Evolutionary conservation across 2,888 invertebrate genomes (phyloP).

Genomic region (Caenorhabditis sulstoni): DNA sequence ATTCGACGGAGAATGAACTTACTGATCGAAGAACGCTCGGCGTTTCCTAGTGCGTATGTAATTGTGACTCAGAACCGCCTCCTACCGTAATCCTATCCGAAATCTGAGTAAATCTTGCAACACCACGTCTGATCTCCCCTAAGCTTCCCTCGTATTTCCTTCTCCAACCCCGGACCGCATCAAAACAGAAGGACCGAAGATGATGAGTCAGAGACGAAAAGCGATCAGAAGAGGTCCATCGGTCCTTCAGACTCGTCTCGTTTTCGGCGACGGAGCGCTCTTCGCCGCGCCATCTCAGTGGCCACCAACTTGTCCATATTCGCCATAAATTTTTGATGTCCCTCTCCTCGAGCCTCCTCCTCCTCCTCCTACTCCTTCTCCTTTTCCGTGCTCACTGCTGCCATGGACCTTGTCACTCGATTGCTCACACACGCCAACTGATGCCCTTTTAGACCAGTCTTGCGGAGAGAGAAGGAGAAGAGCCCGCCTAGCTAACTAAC

Average conservation of each 20-base stretch:
- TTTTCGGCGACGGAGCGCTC: constrained; percentile 8
- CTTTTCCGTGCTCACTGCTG: not conserved
- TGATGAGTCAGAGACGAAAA: not conserved
- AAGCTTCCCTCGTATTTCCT: no score
- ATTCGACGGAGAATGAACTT: no score
- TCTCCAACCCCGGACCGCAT: no score
- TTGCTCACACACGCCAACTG: constrained; percentile 5
- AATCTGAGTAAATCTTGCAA: no score
- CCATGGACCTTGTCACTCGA: not conserved
- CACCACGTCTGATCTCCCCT: no score
- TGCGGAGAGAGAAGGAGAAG: no score
- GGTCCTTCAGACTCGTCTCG: constrained; percentile 14
- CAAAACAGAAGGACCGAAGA: constrained; percentile 1
- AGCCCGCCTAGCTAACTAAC: not conserved
- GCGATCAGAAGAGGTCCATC: constrained; percentile 11
- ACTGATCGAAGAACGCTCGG: no score
- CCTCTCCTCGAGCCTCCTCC: constrained; percentile 14
- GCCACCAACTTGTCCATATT: constrained; percentile 51
- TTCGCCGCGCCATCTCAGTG: constrained; percentile 5
- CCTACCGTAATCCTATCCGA: no score
- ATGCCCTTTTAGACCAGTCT: constrained; percentile 12
- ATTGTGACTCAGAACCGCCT: no score
- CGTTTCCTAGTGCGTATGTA: no score
- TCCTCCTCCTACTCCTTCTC: constrained; percentile 24
- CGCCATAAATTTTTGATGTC: constrained; percentile 59